phyloP scores from a whole-genome alignment of 2,888 invertebrate species.

The Onthophagus sagittarius region DNA sequence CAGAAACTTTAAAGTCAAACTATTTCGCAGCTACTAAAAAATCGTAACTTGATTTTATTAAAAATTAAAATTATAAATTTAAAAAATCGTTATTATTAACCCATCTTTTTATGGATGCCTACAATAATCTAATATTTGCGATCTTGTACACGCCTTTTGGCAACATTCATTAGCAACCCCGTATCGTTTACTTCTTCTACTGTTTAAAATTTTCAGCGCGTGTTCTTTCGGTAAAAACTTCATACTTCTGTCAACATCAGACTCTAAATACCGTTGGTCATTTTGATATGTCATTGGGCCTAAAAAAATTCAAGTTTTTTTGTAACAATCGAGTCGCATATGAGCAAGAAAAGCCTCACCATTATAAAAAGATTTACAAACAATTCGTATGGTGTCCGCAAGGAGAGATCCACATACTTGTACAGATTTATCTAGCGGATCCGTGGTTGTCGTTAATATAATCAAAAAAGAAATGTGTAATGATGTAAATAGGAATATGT shows the following conservation, averaged over 20 bases:
- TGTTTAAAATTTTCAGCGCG: not conserved
- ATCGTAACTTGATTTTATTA: too few relatives aligned
- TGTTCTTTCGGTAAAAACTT: not conserved
- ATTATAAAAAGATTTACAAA: not conserved
- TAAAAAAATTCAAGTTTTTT: not conserved
- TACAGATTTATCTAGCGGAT: not conserved
- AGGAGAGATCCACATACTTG: not conserved
- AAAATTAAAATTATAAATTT: too few relatives aligned
- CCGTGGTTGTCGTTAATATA: not conserved
- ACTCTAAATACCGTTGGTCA: not conserved
- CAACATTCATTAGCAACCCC: conserved; percentile 19
- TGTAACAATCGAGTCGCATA: not conserved
- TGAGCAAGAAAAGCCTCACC: not conserved
- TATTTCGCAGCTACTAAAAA: too few relatives aligned
- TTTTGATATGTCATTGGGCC: not conserved
- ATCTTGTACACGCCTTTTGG: conserved; percentile 12
- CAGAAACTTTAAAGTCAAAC: too few relatives aligned
- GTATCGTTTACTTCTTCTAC: not conserved
- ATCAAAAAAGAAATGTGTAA: not conserved
- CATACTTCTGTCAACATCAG: not conserved
- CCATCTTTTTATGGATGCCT: too few relatives aligned
- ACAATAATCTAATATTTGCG: conserved; percentile 11
- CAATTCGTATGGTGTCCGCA: not conserved
- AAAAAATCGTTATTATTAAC: too few relatives aligned
- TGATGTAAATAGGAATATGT: not conserved